Percentiles rank a stretch among this genome's conserved stretches.
phyloP scores from a whole-genome alignment of 2,113 vertebrate species.

The Neogale vison region DNA sequence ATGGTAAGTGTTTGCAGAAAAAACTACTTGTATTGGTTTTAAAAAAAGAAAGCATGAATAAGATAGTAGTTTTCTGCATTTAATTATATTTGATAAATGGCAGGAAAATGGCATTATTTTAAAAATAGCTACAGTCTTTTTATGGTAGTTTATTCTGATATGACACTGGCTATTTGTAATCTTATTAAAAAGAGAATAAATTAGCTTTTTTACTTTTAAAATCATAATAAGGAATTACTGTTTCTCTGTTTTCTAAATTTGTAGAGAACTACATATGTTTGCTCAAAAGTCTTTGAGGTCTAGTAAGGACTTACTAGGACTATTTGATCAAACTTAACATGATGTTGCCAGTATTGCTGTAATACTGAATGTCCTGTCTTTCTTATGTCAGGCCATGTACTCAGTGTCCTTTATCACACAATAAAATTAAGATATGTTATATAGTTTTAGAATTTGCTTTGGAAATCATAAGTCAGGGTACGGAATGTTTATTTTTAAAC shows the following conservation, averaged over 20 bases:
- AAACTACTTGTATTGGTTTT: neutral
- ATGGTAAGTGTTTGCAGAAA: slow-evolving; percentile 91
- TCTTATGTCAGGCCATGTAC: neutral
- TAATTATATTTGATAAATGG: slow-evolving; percentile 29
- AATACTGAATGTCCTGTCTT: neutral
- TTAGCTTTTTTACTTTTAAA: slow-evolving; percentile 31
- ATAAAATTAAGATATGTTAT: neutral
- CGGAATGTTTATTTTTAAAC: slow-evolving; percentile 25
- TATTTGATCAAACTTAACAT: neutral
- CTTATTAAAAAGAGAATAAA: neutral
- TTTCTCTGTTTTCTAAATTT: slow-evolving; percentile 24
- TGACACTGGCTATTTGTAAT: neutral
- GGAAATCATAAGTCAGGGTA: neutral
- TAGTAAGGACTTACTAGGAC: neutral
- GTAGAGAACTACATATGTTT: neutral
- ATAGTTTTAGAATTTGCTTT: neutral
- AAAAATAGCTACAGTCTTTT: slow-evolving; percentile 35
- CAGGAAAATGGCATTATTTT: slow-evolving; percentile 19
- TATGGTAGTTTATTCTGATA: neutral
- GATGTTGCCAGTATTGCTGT: neutral
- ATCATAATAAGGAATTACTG: neutral
- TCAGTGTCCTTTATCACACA: neutral
- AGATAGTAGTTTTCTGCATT: neutral
- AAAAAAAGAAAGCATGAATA: neutral
- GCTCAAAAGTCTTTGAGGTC: neutral